Evolutionary conservation across 2,888 invertebrate species (phyloP), one percentile per base, ranked within the genome.

Genomic region (Aleiodes testaceus): DNA sequence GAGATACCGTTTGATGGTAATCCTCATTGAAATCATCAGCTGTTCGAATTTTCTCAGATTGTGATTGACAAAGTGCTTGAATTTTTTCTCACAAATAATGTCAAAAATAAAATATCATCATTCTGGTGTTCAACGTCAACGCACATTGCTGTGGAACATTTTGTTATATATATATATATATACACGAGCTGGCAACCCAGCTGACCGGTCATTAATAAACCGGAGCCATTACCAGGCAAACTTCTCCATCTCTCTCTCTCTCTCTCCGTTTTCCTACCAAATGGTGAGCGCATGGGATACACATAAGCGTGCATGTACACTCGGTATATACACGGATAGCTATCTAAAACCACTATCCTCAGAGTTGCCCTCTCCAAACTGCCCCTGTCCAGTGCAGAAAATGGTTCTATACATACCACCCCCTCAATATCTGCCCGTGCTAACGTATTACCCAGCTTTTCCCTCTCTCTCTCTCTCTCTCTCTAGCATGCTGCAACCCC

Each of bases 181-280:
- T 81, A 81, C 81, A 81, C 79, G 78, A 20, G 20, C 78, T 75
- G 81, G 80, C 78, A 80, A 80, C 79, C 82, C 82, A 80, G 82
- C 84, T 85, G 85, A 86, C 85, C 84, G 83, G 85, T 85, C 86
- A 86, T 87, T 86, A 86, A 87, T 87, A 86, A 87, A 85, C 82
- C 81, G 82, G 78, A 84, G 83, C 85, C 85, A 86, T 86, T 86
- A 85, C 84, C 81, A 79, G 79, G 81, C 82, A 68, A 66, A 47
- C 71, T 26, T 26, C 26, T 26, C 26, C 72, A 65, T 55, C 66
- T 61, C 66, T 61, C 50, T 63, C 52, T 71, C 71, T 55, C 45
- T 30, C 20, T 64, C 59, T 65, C 65, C 11, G 36, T 70, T 72
- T 71, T 71, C 74, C 49, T 69, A 50, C 70, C 64, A 67, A 72